Conservation (phyloP, 2,888 invertebrate species). For the Nipponacmea schrenckii region DNA sequence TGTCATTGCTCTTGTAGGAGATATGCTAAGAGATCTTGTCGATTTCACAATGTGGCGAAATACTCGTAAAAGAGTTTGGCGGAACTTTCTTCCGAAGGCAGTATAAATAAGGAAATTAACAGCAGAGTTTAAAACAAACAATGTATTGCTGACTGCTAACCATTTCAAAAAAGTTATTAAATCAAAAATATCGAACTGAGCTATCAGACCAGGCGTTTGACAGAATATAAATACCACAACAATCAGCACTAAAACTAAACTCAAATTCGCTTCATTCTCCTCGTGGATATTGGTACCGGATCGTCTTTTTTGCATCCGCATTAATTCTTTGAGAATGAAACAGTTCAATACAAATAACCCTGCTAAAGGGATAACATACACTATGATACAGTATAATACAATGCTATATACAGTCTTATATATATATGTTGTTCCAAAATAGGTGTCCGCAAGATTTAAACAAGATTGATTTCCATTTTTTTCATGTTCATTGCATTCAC, state of each 20-base stretch:
- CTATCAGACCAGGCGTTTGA: conserved; percentile 60
- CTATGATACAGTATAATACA: conserved; percentile 50
- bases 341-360: conserved; percentile 51
- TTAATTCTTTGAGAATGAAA: conserved; percentile 54
- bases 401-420: conserved; percentile 48
- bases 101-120: conserved; percentile 65
- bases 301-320: conserved; percentile 55
- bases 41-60: conserved; percentile 36
- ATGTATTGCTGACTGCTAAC: conserved; percentile 57
- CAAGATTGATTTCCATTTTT: conserved; percentile 21
- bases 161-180: conserved; percentile 46
- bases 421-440: conserved; percentile 43
- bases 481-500: conserved; percentile 21
- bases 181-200: conserved; percentile 55
- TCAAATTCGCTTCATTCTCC: conserved; percentile 58
- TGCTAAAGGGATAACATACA: conserved; percentile 52
- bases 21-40: conserved; percentile 24
- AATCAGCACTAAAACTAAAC: conserved; percentile 59
- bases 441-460: conserved; percentile 41
- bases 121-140: conserved; percentile 61
- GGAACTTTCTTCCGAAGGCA: conserved; percentile 58
- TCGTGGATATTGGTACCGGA: conserved; percentile 53
- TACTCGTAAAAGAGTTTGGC: conserved; percentile 51
- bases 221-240: conserved; percentile 64
- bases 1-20: conserved; percentile 22